Evolutionary conservation across 1,140 invertebrate genomes (phyloP).

Genomic region (Tenebrio molitor): DNA sequence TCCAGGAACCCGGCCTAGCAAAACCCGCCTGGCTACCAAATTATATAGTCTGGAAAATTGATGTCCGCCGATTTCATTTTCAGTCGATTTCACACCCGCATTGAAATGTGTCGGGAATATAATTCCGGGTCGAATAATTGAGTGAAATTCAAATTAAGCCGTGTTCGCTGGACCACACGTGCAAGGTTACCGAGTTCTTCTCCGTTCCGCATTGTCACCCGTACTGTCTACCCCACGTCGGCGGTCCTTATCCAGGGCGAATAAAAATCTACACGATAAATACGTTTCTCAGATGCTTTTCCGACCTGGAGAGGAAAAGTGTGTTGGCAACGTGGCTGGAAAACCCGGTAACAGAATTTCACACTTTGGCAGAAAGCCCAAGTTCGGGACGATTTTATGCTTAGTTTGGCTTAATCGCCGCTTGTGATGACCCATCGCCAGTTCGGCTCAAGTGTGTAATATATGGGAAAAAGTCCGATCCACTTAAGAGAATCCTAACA

Average conservation of each 20-base stretch:
- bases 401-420: slow-evolving; percentile 1
- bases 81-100: slow-evolving; percentile 61
- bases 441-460: background rate
- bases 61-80: slow-evolving; percentile 63
- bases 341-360: background rate
- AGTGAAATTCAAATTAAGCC: slow-evolving; percentile 58
- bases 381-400: background rate
- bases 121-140: slow-evolving; percentile 60
- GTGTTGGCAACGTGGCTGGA: background rate
- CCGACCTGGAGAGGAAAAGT: no score
- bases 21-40: slow-evolving; percentile 45
- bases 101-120: slow-evolving; percentile 59
- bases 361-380: background rate
- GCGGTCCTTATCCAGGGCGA: no score
- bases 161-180: slow-evolving; percentile 44
- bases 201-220: background rate
- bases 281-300: no score
- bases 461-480: no score
- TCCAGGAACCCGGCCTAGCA: slow-evolving; percentile 42
- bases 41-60: slow-evolving; percentile 64
- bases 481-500: no score
- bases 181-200: slow-evolving; percentile 31
- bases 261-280: no score
- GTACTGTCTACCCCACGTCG: no score
- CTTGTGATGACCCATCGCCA: background rate